A percentile compares a stretch with the other conserved stretches of the same genome.
These are phyloP conservation scores for Speoplatyrhinus poulsoni DNA, from an alignment of 2,113 vertebrate species.

Conservation along the genomic window DNA sequence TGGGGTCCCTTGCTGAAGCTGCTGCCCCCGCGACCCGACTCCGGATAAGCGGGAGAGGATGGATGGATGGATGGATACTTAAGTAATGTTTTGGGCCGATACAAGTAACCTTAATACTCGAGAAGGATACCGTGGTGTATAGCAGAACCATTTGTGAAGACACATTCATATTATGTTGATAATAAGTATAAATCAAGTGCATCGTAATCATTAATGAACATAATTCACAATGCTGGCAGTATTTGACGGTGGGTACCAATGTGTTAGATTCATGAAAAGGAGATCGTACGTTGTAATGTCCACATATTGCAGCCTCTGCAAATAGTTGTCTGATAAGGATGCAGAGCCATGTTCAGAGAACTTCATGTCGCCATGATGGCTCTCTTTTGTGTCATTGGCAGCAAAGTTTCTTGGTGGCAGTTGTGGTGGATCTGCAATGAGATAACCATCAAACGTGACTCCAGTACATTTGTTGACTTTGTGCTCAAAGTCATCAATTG, in stretches of 20 bases:
- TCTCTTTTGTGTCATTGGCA: conserved; percentile 77
- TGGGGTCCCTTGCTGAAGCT: no score
- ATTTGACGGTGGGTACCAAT: neutral
- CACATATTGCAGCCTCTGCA: conserved; percentile 84
- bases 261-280: neutral
- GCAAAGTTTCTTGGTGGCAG: conserved; percentile 87
- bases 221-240: neutral
- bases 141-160: no score
- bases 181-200: no score
- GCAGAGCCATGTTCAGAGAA: conserved; percentile 66
- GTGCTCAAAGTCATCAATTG: neutral
- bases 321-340: conserved; percentile 79
- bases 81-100: no score
- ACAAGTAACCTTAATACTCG: no score
- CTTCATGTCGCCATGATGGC: conserved; percentile 45
- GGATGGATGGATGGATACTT: no score
- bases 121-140: no score
- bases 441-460: conserved; percentile 72
- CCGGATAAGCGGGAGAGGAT: no score
- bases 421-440: conserved; percentile 78
- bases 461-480: neutral
- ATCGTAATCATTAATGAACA: no score
- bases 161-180: no score
- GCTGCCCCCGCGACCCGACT: no score
- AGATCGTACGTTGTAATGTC: conserved; percentile 83